Base-by-base conservation (phyloP, 1,140 invertebrate species). In the Plectrocnemia conspersa region DNA sequence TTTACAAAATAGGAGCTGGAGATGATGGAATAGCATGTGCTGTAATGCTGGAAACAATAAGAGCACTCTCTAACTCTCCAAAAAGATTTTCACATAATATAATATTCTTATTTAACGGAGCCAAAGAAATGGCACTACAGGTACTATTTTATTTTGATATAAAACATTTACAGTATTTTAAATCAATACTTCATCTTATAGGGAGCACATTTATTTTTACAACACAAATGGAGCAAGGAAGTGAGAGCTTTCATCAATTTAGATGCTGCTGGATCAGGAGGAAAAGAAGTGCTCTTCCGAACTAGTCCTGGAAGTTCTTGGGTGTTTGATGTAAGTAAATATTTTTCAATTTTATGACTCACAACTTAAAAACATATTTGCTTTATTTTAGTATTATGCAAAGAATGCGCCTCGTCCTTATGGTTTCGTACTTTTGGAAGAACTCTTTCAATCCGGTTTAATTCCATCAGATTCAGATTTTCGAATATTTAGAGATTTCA, bases 401-500 rank as follows among this genome's bases (percentile, higher is more conserved):
- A 72, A 76, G 18, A 65, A 74, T 6, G 81, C 77, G 2, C 68
- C 73, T 1, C 73, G 81, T 67, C 85, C 89, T 2, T 80, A 76
- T 69, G 85, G 78, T 0, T 77, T 79, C 50, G 75, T 80, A 15
- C 63, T 82, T 5, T 87, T 79, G 0, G 87, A 93, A 69, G 86
- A 91, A 70, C 70, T 93, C 1, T 93, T 89, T 71, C 78, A 84
- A 52, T 76, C 73, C 35, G 84, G 85, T 1, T 53, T 88, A 0
- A 79, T 90, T 58, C 87, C 86, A 1, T 86, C 84, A 0, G 86
- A 90, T 66, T 89, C 87, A 0, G 88, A 91, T 71, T 90, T 84
- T 67, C 70, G 86, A 62, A 82, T 92, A 55, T 92, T 88, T 67
- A 69, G 83, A 44, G 79, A 86, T 64, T 82, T 78, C 65, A 81